Evolutionary conservation across 2,113 vertebrate genomes (phyloP).

Genomic region (Toxostoma redivivum): DNA sequence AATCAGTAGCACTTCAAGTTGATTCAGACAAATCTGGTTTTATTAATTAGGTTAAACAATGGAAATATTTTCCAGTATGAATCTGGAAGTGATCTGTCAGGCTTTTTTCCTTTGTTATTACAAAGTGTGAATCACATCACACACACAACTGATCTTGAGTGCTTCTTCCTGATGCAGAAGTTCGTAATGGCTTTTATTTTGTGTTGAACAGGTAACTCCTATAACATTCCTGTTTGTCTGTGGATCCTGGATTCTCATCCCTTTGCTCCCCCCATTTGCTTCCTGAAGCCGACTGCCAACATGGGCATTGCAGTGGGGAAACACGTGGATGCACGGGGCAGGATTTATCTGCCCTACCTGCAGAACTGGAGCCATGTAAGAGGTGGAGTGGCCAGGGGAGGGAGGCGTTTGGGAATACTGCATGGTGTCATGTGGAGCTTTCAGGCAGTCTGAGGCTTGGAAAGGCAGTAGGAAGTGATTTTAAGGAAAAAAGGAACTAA

Average conservation of each 20-base stretch:
- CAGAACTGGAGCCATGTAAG: slow-evolving; percentile 94
- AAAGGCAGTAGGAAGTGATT: neutral
- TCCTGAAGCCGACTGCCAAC: slow-evolving; percentile 85
- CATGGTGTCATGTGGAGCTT: neutral
- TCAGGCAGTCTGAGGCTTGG: neutral
- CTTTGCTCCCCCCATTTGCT: slow-evolving; percentile 92
- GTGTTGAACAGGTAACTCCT: slow-evolving; percentile 78
- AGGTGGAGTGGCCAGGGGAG: neutral
- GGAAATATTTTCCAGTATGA: neutral
- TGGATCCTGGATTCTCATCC: slow-evolving; percentile 97
- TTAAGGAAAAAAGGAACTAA: neutral
- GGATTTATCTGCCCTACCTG: slow-evolving; percentile 88
- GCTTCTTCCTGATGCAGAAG: neutral
- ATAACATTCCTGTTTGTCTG: slow-evolving; percentile 89
- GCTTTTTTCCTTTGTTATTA: neutral
- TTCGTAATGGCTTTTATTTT: slow-evolving; percentile 23
- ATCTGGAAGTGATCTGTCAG: neutral
- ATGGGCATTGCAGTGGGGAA: slow-evolving; percentile 91
- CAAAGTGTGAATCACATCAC: neutral
- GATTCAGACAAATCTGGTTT: neutral
- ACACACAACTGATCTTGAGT: neutral
- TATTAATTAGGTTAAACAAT: neutral
- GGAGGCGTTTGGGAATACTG: neutral
- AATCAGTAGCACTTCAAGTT: neutral
- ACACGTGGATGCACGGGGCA: slow-evolving; percentile 86